Evolutionary conservation across 2,797 vertebrate genomes (phyloP).

Genomic region (Onychomys leucogaster): DNA sequence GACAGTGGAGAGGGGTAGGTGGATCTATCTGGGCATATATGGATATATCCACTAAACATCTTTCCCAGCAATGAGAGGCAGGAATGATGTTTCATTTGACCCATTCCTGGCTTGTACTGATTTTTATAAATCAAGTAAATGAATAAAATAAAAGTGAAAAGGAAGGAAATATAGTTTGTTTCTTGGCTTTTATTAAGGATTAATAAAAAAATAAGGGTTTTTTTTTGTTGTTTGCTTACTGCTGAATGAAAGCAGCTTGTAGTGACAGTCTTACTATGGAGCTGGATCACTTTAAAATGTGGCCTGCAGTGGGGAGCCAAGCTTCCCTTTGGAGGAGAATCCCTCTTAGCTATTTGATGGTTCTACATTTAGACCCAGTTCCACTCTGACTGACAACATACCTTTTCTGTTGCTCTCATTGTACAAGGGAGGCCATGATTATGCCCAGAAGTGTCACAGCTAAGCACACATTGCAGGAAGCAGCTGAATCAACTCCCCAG

Average conservation of each 20-base stretch:
- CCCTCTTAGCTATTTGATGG: not conserved
- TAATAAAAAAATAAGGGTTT: too few relatives aligned
- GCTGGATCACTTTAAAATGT: not conserved
- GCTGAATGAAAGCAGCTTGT: not conserved
- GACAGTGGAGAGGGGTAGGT: fast-evolving
- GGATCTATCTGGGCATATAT: not conserved
- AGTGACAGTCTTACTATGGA: not conserved
- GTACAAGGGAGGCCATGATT: not conserved
- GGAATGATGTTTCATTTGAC: not conserved
- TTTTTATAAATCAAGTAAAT: not conserved
- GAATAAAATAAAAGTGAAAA: not conserved
- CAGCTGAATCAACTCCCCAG: not conserved
- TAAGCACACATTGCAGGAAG: not conserved
- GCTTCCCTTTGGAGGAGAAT: not conserved
- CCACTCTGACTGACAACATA: fast-evolving
- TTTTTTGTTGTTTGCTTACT: not conserved
- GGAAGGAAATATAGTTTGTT: not conserved
- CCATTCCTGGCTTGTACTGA: not conserved
- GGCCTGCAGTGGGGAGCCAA: not conserved
- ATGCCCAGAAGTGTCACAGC: not conserved
- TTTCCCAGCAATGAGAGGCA: not conserved
- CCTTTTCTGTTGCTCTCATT: not conserved
- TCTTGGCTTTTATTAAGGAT: not conserved
- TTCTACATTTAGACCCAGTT: not conserved
- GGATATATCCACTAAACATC: fast-evolving